These are phyloP conservation scores for Intellagama lesueurii DNA, from an alignment of 2,797 vertebrate species.

Conservation along the genomic window DNA sequence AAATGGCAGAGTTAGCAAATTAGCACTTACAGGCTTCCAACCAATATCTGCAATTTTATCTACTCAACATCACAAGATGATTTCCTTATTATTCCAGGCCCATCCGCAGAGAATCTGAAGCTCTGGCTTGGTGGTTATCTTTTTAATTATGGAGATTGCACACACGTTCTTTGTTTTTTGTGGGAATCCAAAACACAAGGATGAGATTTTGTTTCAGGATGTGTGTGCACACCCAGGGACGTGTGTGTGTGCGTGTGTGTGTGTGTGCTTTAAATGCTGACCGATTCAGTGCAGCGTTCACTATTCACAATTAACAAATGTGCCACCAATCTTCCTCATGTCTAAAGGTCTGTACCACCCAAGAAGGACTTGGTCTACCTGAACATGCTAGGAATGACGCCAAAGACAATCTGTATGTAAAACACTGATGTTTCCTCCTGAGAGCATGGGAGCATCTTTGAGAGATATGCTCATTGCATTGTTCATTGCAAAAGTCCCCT, in stretches of 20 bases:
- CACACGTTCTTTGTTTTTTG: conserved; percentile 34
- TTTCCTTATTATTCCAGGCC: conserved; percentile 30
- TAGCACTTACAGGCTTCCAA: conserved; percentile 76
- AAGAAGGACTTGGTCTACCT: neutral
- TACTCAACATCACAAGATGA: conserved; percentile 9
- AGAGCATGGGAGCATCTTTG: no score
- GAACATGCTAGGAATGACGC: no score
- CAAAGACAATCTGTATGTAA: no score
- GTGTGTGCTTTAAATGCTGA: neutral
- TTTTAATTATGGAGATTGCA: conserved; percentile 51
- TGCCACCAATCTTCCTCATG: neutral
- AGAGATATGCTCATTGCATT: no score
- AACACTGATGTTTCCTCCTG: no score
- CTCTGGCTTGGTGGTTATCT: conserved; percentile 56
- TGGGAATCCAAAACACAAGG: conserved; percentile 21
- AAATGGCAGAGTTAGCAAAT: conserved; percentile 72
- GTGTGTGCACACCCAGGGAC: neutral
- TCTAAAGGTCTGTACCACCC: neutral
- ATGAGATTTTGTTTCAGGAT: neutral
- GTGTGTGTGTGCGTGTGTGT: no score
- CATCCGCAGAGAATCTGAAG: conserved; percentile 47
- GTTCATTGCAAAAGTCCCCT: no score
- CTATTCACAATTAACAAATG: rapidly evolving
- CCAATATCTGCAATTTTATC: conserved; percentile 64
- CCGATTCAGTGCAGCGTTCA: rapidly evolving